These are phyloP conservation scores for Galleria mellonella DNA, from an alignment of 1,140 invertebrate genomes.

Conservation along the genomic window DNA sequence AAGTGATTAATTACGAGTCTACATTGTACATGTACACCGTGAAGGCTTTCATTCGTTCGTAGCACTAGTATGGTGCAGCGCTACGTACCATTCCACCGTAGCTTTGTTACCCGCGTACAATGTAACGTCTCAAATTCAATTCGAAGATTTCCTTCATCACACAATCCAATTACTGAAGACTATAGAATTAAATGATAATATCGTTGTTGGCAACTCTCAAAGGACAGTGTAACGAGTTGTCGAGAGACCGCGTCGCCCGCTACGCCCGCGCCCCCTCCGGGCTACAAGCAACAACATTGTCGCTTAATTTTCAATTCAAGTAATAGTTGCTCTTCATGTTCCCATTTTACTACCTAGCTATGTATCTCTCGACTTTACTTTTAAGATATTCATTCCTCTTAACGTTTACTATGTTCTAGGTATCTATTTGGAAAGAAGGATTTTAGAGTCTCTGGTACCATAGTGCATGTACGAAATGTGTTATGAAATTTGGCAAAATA, in stretches of 20 bases:
- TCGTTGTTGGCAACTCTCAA: conserved; percentile 12
- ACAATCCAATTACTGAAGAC: conserved; percentile 17
- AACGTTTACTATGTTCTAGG: too few species aligned
- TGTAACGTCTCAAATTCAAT: conserved; percentile 11
- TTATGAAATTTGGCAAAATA: too few species aligned
- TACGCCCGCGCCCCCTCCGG: background rate
- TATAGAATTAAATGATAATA: conserved; percentile 24
- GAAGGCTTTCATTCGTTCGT: background rate
- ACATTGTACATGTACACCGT: background rate
- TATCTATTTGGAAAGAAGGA: too few species aligned
- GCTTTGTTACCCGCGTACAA: background rate
- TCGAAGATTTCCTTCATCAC: conserved; percentile 11
- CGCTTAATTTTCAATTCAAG: conserved; percentile 45
- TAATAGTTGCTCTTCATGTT: conserved; percentile 12
- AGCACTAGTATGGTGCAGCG: too few species aligned
- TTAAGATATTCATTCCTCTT: too few species aligned
- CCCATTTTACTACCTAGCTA: background rate
- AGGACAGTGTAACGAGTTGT: conserved; percentile 15
- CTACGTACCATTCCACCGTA: too few species aligned
- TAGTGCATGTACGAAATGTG: too few species aligned
- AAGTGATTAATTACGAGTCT: too few species aligned
- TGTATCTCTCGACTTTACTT: too few species aligned
- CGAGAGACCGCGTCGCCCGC: background rate
- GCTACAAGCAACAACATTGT: conserved; percentile 13
- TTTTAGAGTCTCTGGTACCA: too few species aligned